Evolutionary conservation across 2,797 vertebrate genomes (phyloP).

Genomic region (Trachops cirrhosus): DNA sequence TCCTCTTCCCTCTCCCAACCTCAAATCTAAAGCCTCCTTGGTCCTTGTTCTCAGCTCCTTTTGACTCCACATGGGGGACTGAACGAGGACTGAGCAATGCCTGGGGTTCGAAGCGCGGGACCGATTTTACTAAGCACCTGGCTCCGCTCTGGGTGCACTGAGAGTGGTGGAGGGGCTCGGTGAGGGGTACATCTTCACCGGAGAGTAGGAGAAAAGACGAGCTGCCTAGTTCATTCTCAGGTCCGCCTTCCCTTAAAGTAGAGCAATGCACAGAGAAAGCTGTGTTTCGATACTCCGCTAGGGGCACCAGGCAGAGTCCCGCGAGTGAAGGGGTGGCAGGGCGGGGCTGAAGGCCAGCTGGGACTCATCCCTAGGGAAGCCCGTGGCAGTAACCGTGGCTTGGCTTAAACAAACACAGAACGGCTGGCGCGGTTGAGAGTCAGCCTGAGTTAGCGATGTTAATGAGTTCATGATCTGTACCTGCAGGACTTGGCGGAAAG

Average conservation of each 20-base stretch:
- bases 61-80: not conserved
- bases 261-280: not conserved
- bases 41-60: conserved; percentile 8
- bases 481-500: not conserved
- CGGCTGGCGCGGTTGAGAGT: not conserved
- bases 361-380: not conserved
- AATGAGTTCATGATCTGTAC: not conserved
- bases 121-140: conserved; percentile 51
- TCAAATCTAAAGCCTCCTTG: not conserved
- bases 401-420: not conserved
- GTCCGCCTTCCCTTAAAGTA: not conserved
- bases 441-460: not conserved
- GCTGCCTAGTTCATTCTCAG: not conserved
- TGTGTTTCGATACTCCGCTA: not conserved
- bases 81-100: not conserved
- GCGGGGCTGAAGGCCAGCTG: not conserved
- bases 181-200: not conserved
- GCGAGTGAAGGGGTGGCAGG: not conserved
- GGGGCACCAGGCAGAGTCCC: not conserved
- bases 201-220: not conserved
- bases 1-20: not conserved
- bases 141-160: conserved; percentile 1
- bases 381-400: not conserved
- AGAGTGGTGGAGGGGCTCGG: fast-evolving
- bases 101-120: not conserved